A percentile compares a stretch with the other conserved stretches of the same genome.
Evolutionary conservation across 2,797 vertebrate genomes (phyloP).

Genomic region (Schizopygopsis pylzovi): DNA sequence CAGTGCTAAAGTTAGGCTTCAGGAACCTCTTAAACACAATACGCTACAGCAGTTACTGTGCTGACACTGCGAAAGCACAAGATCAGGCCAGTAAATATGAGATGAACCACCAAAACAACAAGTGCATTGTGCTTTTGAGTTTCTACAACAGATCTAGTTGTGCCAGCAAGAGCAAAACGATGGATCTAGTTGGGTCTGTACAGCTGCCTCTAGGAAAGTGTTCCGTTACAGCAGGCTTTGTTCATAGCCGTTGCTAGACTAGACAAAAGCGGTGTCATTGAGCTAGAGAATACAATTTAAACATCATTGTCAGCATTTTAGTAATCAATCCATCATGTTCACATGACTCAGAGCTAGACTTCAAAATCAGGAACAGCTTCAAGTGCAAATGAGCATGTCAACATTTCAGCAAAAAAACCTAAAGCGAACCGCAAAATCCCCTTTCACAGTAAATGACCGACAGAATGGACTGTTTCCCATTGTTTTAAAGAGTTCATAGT

Average conservation of each 20-base stretch:
- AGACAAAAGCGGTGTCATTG: conserved; percentile 36
- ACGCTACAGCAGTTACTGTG: background rate
- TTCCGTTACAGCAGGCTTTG: background rate
- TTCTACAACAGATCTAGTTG: background rate
- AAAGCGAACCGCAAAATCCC: conserved; percentile 56
- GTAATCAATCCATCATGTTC: conserved; percentile 56
- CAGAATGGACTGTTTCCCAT: conserved; percentile 54
- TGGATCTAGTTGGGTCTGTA: background rate
- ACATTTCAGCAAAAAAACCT: conserved; percentile 51
- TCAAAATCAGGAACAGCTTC: conserved; percentile 55
- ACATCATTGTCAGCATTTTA: conserved; percentile 52
- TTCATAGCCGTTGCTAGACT: conserved; percentile 15
- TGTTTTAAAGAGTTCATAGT: conserved; percentile 45
- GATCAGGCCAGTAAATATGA: conserved; percentile 17
- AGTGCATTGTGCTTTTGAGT: background rate
- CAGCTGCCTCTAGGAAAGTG: conserved; percentile 17
- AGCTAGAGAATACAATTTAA: conserved; percentile 45
- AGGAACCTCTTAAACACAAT: background rate
- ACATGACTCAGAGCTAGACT: conserved; percentile 53
- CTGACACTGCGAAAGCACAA: background rate
- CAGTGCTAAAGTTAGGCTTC: background rate
- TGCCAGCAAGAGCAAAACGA: background rate
- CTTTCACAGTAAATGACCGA: conserved; percentile 49
- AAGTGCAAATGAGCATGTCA: conserved; percentile 43
- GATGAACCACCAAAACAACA: background rate